A percentile compares a stretch with the other conserved stretches of the same genome.
These are phyloP conservation scores for Syngnathus typhle DNA, from an alignment of 2,113 vertebrate species.

Conservation along the genomic window DNA sequence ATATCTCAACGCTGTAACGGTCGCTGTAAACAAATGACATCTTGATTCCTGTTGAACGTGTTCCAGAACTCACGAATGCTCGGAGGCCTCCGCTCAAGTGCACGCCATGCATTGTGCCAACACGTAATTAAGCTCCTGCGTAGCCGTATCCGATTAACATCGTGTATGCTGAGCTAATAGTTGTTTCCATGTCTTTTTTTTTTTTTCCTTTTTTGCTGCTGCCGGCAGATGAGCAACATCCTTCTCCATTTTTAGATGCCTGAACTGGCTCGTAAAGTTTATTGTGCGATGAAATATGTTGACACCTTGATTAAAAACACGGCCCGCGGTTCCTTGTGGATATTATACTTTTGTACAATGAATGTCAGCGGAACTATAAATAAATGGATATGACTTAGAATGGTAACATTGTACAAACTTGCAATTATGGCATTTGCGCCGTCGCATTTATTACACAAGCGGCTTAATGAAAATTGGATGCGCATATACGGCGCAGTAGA, in stretches of 20 bases:
- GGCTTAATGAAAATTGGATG: neutral
- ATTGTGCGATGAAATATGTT: slow-evolving; percentile 10
- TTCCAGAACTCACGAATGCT: slow-evolving; percentile 26
- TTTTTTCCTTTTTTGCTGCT: slow-evolving; percentile 17
- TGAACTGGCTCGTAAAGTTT: slow-evolving; percentile 30
- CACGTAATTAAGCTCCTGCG: slow-evolving; percentile 39
- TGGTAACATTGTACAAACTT: slow-evolving; percentile 1
- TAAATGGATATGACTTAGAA: slow-evolving; percentile 8
- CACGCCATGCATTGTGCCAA: slow-evolving; percentile 34
- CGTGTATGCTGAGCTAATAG: slow-evolving; percentile 1
- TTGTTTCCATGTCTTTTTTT: slow-evolving; percentile 13
- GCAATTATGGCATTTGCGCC: slow-evolving; percentile 8
- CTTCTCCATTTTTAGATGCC: slow-evolving; percentile 11
- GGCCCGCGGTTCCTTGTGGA: slow-evolving; percentile 3
- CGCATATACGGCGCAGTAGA: neutral
- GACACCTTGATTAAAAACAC: slow-evolving; percentile 7
- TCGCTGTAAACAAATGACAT: slow-evolving; percentile 36
- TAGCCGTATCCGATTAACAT: slow-evolving; percentile 24
- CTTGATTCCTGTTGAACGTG: slow-evolving; percentile 33
- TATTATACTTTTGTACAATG: slow-evolving; percentile 16
- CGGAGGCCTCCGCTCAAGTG: slow-evolving; percentile 24
- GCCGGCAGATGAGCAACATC: slow-evolving; percentile 11
- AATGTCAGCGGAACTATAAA: slow-evolving; percentile 6
- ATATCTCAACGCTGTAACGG: slow-evolving; percentile 8
- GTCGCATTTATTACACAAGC: slow-evolving; percentile 6